Base-by-base conservation (phyloP, 2,888 invertebrate genomes). In the Lamproptera curius region DNA sequence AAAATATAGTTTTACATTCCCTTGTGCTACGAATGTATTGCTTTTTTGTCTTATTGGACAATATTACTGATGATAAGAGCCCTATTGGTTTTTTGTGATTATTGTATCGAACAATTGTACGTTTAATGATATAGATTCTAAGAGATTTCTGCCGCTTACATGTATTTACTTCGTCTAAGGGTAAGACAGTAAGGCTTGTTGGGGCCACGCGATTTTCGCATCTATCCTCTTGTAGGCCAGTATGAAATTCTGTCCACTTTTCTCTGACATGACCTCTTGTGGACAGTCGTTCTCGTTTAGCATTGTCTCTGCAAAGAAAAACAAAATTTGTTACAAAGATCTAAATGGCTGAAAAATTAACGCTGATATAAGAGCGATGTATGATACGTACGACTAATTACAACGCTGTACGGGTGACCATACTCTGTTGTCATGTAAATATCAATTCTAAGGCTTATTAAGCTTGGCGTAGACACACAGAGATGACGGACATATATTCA, bases 151-250 rank as follows among this genome's bases (percentile, higher is more conserved):
- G 62, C 57, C 54, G 39, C 57, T 56, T 54, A 44, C 51, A 47
- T 55, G 28, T 31, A 23, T 16, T 4, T 41, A 14, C 8, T 23
- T 46, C 26, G 37, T 40, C 55, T 76, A 87, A 0, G 88, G 87
- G 56, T 84, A 87, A 23, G 88, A 88, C 10, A 74, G 66, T 36
- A 88, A 50, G 0, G 88, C 87, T 56, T 90, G 90, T 57, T 91
- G 91, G 46, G 98, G 98, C 98, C 98, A 98, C 49, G 97, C 97
- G 61, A 98, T 98, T 86, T 97, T 98, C 17, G 97, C 97, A 72
- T 97, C 98, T 75, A 95, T 95, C 54, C 98, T 90, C 83, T 98
- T 97, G 88, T 96, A 98, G 13, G 97, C 98, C 76, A 98, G 91
- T 74, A 96, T 94, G 81, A 96, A 96, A 68, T 96, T 95, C 70